Evolutionary conservation across 2,797 vertebrate genomes (phyloP).

Genomic region (Phalanger gymnotis): DNA sequence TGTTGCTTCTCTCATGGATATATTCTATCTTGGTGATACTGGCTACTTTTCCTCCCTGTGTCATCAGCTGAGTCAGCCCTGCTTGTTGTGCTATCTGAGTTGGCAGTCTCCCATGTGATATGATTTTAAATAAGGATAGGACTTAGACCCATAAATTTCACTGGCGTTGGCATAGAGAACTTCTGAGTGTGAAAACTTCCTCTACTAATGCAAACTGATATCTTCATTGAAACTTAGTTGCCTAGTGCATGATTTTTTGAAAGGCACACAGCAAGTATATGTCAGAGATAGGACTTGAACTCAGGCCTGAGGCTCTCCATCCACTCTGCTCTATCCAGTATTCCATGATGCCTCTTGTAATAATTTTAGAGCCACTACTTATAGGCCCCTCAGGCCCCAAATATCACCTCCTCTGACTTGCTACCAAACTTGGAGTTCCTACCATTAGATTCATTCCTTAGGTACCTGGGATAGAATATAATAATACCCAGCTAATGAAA

Average conservation of each 20-base stretch:
- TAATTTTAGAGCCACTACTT: neutral
- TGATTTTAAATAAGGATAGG: neutral
- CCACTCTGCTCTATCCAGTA: neutral
- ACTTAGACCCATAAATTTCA: neutral
- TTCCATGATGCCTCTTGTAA: neutral
- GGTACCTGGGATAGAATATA: neutral
- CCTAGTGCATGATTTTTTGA: neutral
- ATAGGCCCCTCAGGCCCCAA: neutral
- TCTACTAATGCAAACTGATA: neutral
- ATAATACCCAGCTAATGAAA: neutral
- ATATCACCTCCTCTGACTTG: neutral
- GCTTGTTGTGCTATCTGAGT: neutral
- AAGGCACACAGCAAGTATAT: neutral
- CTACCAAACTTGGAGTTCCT: neutral
- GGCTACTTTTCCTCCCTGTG: accelerated
- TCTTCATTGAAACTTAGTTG: neutral
- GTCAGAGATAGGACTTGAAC: neutral
- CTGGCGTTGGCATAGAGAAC: neutral
- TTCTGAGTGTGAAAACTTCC: neutral
- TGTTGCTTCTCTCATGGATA: neutral
- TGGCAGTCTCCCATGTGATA: neutral
- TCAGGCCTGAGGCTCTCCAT: neutral
- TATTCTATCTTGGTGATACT: too few species aligned
- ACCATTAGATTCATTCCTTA: neutral
- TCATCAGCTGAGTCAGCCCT: too few species aligned